Evolutionary conservation across 2,797 vertebrate genomes (phyloP).

Genomic region (Rhinella marina): DNA sequence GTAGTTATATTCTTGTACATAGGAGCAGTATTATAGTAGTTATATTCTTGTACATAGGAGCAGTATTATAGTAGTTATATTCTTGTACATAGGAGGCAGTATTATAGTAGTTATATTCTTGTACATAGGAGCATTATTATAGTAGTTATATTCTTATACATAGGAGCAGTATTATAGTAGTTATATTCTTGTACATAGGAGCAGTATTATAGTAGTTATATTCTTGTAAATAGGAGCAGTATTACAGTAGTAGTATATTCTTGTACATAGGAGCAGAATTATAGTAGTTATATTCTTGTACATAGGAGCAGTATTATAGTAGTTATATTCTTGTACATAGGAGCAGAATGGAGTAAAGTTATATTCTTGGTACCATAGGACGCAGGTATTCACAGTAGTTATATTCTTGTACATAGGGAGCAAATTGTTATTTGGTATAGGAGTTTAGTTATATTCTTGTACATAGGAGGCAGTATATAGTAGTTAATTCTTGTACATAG

Average conservation of each 20-base stretch:
- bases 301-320: background rate
- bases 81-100: background rate
- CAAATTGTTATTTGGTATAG: too few species aligned
- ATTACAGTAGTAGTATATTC: background rate
- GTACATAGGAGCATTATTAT: background rate
- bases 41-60: background rate
- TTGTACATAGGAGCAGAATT: background rate
- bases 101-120: slow-evolving; percentile 16
- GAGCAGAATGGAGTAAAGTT: too few species aligned
- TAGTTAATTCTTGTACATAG: background rate
- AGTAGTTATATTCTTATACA: background rate
- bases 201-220: background rate
- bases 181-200: background rate
- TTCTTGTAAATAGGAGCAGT: too few species aligned
- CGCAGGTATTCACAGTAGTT: too few species aligned
- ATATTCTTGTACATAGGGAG: too few species aligned
- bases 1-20: background rate
- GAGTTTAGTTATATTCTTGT: slow-evolving; percentile 9
- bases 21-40: background rate
- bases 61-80: slow-evolving; percentile 11
- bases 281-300: slow-evolving; percentile 1
- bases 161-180: background rate
- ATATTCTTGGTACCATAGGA: too few species aligned
- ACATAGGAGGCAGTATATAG: background rate
- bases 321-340: too few species aligned